These are phyloP conservation scores for Caenorhabditis uteleia DNA, from an alignment of 2,888 invertebrate genomes.

Conservation along the genomic window DNA sequence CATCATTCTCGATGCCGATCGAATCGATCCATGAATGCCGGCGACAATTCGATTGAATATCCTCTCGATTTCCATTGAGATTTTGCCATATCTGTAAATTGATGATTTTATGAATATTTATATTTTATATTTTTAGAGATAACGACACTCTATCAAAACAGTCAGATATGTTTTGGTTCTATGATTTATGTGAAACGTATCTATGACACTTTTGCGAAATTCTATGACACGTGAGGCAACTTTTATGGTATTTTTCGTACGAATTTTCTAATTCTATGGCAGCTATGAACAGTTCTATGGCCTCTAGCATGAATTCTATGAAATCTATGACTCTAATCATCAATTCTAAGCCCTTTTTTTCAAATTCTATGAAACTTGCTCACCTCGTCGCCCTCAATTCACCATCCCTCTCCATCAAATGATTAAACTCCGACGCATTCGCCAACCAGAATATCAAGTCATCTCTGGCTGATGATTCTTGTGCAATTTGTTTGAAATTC, in stretches of 20 bases:
- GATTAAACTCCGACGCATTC: constrained; percentile 86
- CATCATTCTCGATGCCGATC: constrained; percentile 70
- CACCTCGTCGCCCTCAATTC: constrained; percentile 24
- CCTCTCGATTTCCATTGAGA: constrained; percentile 42
- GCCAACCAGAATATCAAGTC: constrained; percentile 88
- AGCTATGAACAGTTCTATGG: too few relatives aligned
- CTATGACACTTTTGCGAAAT: too few relatives aligned
- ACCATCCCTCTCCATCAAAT: constrained; percentile 79
- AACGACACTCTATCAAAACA: too few relatives aligned
- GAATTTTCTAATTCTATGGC: too few relatives aligned
- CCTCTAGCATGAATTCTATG: too few relatives aligned
- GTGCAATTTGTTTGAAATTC: constrained; percentile 81
- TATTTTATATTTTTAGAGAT: too few relatives aligned
- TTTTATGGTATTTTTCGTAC: too few relatives aligned
- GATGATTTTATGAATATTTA: too few relatives aligned
- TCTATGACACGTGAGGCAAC: too few relatives aligned
- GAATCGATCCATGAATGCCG: constrained; percentile 38
- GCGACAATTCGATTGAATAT: constrained; percentile 40
- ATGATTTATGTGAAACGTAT: too few relatives aligned
- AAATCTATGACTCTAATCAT: constrained; percentile 2
- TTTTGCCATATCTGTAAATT: constrained; percentile 36
- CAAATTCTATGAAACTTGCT: too few relatives aligned
- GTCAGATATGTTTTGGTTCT: too few relatives aligned
- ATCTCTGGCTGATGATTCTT: constrained; percentile 80
- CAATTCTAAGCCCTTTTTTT: not conserved